phyloP scores from a whole-genome alignment of 2,113 vertebrate species.

The Typhlomys cinereus region DNA sequence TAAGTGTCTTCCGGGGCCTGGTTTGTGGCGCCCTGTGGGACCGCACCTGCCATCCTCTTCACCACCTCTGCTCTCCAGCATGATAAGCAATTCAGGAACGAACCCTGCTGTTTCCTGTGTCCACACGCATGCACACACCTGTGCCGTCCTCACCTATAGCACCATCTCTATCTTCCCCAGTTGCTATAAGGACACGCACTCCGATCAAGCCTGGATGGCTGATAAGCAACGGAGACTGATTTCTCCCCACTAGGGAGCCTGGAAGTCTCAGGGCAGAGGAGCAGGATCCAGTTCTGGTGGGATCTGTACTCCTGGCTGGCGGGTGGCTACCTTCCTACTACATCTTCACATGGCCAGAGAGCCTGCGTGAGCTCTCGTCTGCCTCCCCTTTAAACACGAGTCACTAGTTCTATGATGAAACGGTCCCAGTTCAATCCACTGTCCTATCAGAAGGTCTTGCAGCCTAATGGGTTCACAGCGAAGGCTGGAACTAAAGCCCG shows the following conservation, averaged over 20 bases:
- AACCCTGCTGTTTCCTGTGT: background rate
- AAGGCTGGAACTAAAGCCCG: too few species aligned
- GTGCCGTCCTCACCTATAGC: background rate
- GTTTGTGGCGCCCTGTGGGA: background rate
- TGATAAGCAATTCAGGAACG: background rate
- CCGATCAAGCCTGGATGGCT: background rate
- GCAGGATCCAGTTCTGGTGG: background rate
- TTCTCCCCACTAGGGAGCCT: background rate
- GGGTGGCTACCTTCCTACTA: background rate
- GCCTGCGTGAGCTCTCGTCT: background rate
- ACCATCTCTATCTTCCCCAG: background rate
- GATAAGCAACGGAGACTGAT: background rate
- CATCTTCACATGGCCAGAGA: background rate
- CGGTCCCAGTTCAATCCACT: background rate
- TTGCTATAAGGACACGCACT: background rate
- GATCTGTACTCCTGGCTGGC: background rate
- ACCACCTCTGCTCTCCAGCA: fast-evolving
- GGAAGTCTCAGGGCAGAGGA: background rate
- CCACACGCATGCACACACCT: too few species aligned
- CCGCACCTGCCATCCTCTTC: background rate
- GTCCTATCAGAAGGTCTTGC: background rate
- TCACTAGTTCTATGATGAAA: too few species aligned
- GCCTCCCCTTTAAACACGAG: background rate
- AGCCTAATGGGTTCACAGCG: background rate
- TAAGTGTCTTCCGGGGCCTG: background rate